A percentile compares a stretch with the other conserved stretches of the same genome.
Evolutionary conservation across 1,140 invertebrate genomes (phyloP).

Genomic region (Gonioctena quinquepunctata): DNA sequence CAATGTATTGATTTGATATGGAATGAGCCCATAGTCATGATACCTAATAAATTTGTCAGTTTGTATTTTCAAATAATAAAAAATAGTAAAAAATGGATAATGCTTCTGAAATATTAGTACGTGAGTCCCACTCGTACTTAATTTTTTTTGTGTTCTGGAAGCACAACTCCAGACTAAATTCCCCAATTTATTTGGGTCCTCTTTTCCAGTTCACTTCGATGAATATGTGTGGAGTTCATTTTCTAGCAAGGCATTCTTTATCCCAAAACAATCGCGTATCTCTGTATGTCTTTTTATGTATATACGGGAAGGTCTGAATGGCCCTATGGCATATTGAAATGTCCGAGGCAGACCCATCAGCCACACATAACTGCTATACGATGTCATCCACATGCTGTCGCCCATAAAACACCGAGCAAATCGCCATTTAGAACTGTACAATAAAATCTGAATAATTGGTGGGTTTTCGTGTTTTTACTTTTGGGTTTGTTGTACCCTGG

Average conservation of each 20-base stretch:
- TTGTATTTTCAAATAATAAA: too few species aligned
- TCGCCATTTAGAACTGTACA: constrained; percentile 30
- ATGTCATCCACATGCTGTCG: constrained; percentile 40
- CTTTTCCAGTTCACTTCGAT: too few species aligned
- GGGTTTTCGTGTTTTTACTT: not conserved
- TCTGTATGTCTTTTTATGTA: not conserved
- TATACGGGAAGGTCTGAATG: constrained; percentile 5
- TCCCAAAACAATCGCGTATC: not conserved
- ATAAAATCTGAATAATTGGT: constrained; percentile 25
- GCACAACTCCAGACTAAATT: too few species aligned
- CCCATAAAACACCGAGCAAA: constrained; percentile 37
- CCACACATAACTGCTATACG: constrained; percentile 42
- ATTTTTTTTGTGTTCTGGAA: too few species aligned
- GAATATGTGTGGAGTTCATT: too few species aligned
- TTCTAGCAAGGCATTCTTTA: not conserved
- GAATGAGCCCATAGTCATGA: too few species aligned
- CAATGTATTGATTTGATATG: too few species aligned
- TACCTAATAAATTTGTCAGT: too few species aligned
- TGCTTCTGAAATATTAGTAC: too few species aligned
- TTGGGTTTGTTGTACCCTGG: not conserved
- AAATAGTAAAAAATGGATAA: too few species aligned
- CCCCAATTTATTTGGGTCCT: too few species aligned
- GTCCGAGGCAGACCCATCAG: constrained; percentile 44
- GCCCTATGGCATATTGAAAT: constrained; percentile 41
- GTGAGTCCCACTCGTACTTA: too few species aligned